Conservation (phyloP, 2,113 vertebrate genomes). For the Merops nubicus region DNA sequence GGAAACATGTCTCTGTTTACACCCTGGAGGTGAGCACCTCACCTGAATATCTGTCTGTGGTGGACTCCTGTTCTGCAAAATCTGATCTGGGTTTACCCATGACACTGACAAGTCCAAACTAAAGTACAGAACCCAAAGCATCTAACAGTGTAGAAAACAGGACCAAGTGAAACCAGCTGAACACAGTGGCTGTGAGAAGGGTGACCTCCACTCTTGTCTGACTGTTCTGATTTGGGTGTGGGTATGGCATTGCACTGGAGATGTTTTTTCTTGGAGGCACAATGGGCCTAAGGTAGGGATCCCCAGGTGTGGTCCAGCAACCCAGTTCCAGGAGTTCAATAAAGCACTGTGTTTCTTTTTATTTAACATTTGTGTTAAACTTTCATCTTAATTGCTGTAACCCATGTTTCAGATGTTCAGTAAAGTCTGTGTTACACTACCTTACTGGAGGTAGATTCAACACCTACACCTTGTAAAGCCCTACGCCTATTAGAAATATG, state of each 20-base stretch:
- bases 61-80: too few species aligned
- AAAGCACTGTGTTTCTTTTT: not conserved
- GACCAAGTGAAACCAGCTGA: not conserved
- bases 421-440: not conserved
- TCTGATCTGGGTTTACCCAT: not conserved
- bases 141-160: not conserved
- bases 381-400: not conserved
- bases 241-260: not conserved
- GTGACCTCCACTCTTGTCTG: not conserved
- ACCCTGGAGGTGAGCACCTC: too few species aligned
- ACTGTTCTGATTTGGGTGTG: not conserved
- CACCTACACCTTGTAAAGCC: not conserved
- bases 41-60: too few species aligned
- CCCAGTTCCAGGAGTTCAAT: not conserved
- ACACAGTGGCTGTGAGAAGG: not conserved
- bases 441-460: not conserved
- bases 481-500: not conserved
- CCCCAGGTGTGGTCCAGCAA: not conserved
- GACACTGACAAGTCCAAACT: not conserved
- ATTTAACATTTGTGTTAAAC: not conserved
- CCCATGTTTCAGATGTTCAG: not conserved
- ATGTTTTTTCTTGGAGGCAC: not conserved
- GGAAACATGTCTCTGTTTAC: too few species aligned
- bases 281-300: not conserved
- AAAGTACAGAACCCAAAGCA: not conserved